These are phyloP conservation scores for Ochropleura plecta DNA, from an alignment of 2,888 invertebrate genomes.

Conservation along the genomic window DNA sequence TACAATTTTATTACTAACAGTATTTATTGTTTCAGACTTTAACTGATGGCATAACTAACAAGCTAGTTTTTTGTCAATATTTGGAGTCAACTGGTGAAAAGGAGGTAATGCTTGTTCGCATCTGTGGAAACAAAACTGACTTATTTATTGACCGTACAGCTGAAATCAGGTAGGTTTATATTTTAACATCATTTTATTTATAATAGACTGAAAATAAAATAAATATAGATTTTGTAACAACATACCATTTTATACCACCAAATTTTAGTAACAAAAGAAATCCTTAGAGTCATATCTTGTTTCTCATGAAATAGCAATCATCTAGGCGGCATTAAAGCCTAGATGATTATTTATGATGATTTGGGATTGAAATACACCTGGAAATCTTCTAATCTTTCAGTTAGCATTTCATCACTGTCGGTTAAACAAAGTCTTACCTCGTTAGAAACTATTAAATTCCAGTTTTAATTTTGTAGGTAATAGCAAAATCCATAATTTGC, in stretches of 20 bases:
- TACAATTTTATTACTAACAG: background rate
- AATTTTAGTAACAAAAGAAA: background rate
- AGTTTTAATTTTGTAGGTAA: background rate
- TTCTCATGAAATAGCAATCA: background rate
- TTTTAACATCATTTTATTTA: constrained; percentile 1
- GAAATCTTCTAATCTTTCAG: background rate
- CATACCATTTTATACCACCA: background rate
- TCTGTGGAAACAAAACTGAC: constrained; percentile 98
- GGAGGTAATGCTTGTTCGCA: constrained; percentile 94
- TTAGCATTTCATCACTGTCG: background rate
- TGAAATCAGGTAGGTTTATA: constrained; percentile 93
- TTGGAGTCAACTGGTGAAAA: constrained; percentile 82
- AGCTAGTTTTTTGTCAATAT: constrained; percentile 94
- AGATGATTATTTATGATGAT: background rate
- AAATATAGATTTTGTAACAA: background rate
- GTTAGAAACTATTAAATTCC: background rate
- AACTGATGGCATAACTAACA: constrained; percentile 98
- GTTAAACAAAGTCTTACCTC: background rate
- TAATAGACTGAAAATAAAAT: background rate
- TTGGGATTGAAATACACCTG: background rate
- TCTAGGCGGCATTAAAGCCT: too few relatives aligned
- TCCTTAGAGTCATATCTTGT: background rate
- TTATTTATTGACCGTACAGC: constrained; percentile 96
- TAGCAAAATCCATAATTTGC: background rate
- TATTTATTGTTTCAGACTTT: constrained; percentile 91